Evolutionary conservation across 92 coral and sea anemone genomes (phyloP), one percentile per base, ranked within the genome.

Genomic region (Umimayanthus kanabou): DNA sequence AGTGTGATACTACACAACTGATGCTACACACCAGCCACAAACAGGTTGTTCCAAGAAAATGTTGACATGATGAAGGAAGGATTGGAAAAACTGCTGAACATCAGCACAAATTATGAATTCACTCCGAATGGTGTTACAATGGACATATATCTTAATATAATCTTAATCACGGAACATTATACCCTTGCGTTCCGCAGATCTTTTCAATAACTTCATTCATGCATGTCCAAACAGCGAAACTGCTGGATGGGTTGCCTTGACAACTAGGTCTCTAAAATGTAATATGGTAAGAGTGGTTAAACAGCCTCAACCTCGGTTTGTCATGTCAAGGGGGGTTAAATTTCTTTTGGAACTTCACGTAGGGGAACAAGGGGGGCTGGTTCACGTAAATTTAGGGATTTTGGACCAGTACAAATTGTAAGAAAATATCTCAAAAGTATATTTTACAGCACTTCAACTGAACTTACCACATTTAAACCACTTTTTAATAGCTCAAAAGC

Each of bases 61-160:
- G 26, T 14, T 6, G 29, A 57, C 13, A 29, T 22, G 73, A 78
- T 47, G 30, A 37, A 80, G 49, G 18, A 47, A 5, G 10, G n/a
- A 18, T 7, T 53, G 84, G 45, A 22, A 39, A 39, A 37, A 80
- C n/a, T 29, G 85, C 49, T 80, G 71, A 80, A 18, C 71, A 30
- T 37, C 69, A 80, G 69, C 80, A 76, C 37, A 76, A 76, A 76
- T 43, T 76, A 42, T 7, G 10, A 58, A 61, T 80, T 58, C 55
- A 65, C 39, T 39, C 47, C 37, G 71, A 13, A 61, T 22, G 18
- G 49, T 50, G 47, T 58, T 80, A 58, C 57, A 42, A 43, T 76
- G 43, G 80, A 76, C 80, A 40, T 33, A 23, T 39, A 37, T 39
- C 39, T 57, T 30, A 61, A 80, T 80, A 16, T 61, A 7, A 73